phyloP scores from a whole-genome alignment of 2,113 vertebrate species.

The Aphyosemion australe region DNA sequence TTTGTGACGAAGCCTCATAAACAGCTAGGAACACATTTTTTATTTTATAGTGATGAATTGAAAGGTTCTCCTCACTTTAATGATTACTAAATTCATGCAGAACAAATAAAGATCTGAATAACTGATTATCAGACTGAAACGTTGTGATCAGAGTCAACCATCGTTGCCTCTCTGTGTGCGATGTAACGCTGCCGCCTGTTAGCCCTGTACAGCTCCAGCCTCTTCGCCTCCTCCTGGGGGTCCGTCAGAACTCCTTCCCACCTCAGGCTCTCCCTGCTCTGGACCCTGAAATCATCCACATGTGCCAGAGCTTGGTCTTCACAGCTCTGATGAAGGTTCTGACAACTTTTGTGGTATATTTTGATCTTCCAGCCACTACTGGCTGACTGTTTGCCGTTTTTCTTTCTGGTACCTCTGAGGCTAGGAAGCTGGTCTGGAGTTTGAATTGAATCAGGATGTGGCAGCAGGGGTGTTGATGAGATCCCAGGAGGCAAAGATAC shows the following conservation, averaged over 20 bases:
- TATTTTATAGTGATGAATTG: too few relatives aligned
- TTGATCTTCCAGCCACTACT: conserved; percentile 24
- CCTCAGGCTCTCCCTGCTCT: conserved; percentile 79
- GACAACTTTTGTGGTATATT: conserved; percentile 34
- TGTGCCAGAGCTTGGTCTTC: background rate
- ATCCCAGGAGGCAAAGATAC: conserved; percentile 33
- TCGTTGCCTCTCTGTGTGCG: conserved; percentile 71
- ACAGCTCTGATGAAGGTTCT: background rate
- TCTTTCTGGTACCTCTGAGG: conserved; percentile 7
- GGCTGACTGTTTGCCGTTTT: background rate
- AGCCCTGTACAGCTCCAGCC: conserved; percentile 79
- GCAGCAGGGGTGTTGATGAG: conserved; percentile 19
- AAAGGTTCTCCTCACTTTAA: too few relatives aligned
- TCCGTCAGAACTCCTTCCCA: conserved; percentile 87
- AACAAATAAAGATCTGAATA: too few relatives aligned
- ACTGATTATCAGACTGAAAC: too few relatives aligned
- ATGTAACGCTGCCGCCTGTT: conserved; percentile 84
- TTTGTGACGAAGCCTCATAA: conserved; percentile 38
- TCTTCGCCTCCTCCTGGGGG: conserved; percentile 81
- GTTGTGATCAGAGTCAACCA: too few relatives aligned
- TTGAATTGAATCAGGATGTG: background rate
- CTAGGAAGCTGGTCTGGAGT: conserved; percentile 29
- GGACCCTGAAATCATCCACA: conserved; percentile 39
- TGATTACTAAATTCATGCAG: too few relatives aligned
- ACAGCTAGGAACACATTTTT: too few relatives aligned